These are phyloP conservation scores for Drosophila micromelanica DNA, from an alignment of 1,140 invertebrate genomes.

Conservation along the genomic window DNA sequence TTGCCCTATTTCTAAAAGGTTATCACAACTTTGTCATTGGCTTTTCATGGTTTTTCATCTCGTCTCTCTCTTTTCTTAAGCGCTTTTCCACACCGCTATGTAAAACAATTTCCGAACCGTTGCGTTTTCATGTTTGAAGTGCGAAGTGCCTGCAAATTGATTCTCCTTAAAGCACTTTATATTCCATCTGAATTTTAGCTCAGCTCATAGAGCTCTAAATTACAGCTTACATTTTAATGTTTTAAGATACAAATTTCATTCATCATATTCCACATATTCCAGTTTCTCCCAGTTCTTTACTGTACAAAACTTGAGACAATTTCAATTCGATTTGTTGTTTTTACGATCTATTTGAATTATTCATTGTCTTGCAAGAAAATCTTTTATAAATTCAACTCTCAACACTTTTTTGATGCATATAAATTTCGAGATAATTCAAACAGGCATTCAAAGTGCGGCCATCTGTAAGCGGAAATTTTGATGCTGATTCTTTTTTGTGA, in stretches of 20 bases:
- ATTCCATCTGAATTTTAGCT: slow-evolving; percentile 5
- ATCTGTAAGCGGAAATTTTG: background rate
- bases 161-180: slow-evolving; percentile 4
- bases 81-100: background rate
- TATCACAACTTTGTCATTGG: slow-evolving; percentile 43
- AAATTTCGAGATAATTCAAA: background rate
- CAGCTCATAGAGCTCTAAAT: background rate
- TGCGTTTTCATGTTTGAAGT: slow-evolving; percentile 5
- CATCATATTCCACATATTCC: too few relatives aligned
- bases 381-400: too few relatives aligned
- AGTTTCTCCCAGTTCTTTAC: too few relatives aligned
- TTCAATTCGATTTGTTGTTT: too few relatives aligned
- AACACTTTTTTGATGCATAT: too few relatives aligned
- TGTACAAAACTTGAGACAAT: too few relatives aligned
- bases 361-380: too few relatives aligned
- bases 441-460: background rate
- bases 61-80: background rate
- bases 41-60: slow-evolving; percentile 11
- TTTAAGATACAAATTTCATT: too few relatives aligned
- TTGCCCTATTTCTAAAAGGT: slow-evolving; percentile 22
- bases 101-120: background rate
- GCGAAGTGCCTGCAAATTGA: background rate
- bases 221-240: too few relatives aligned
- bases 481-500: background rate
- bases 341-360: too few relatives aligned